Evolutionary conservation across 1,140 invertebrate genomes (phyloP).

Genomic region (Aphelenchoides avenae): DNA sequence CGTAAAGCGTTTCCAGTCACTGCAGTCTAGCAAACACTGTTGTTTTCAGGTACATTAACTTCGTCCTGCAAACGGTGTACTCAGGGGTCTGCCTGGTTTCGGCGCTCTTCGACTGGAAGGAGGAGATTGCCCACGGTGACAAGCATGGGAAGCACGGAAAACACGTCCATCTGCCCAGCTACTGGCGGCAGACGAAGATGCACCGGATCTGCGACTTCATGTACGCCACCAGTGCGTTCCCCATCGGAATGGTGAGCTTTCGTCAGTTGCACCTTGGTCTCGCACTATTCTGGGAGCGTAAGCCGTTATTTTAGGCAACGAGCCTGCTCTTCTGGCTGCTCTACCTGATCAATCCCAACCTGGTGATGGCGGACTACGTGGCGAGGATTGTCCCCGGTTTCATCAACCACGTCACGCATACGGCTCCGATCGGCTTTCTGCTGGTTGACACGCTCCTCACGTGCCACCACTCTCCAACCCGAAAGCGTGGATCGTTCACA

Average conservation of each 20-base stretch:
- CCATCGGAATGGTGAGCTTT: slow-evolving; percentile 38
- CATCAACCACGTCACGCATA: slow-evolving; percentile 56
- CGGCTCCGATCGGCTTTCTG: slow-evolving; percentile 59
- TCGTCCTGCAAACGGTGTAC: slow-evolving; percentile 69
- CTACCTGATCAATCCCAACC: slow-evolving; percentile 33
- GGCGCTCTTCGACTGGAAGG: slow-evolving; percentile 46
- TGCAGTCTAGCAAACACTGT: no score
- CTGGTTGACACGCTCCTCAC: slow-evolving; percentile 60
- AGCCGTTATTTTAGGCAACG: slow-evolving; percentile 12
- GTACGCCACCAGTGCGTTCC: slow-evolving; percentile 46
- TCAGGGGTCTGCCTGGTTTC: slow-evolving; percentile 46
- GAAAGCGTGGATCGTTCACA: slow-evolving; percentile 29
- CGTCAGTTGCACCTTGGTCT: slow-evolving; percentile 1
- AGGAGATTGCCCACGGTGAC: slow-evolving; percentile 27
- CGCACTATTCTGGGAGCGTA: no score
- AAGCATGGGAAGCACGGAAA: slow-evolving; percentile 28
- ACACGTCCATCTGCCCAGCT: slow-evolving; percentile 35
- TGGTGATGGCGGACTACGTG: slow-evolving; percentile 44
- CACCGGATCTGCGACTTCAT: slow-evolving; percentile 50
- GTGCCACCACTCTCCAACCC: slow-evolving; percentile 59
- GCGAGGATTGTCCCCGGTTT: slow-evolving; percentile 33
- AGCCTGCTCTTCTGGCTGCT: slow-evolving; percentile 32
- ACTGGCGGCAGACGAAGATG: slow-evolving; percentile 46
- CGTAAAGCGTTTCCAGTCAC: no score
- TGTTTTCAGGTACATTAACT: no score